phyloP scores from a whole-genome alignment of 2,888 invertebrate species.

The Synanthedon andrenaeformis region DNA sequence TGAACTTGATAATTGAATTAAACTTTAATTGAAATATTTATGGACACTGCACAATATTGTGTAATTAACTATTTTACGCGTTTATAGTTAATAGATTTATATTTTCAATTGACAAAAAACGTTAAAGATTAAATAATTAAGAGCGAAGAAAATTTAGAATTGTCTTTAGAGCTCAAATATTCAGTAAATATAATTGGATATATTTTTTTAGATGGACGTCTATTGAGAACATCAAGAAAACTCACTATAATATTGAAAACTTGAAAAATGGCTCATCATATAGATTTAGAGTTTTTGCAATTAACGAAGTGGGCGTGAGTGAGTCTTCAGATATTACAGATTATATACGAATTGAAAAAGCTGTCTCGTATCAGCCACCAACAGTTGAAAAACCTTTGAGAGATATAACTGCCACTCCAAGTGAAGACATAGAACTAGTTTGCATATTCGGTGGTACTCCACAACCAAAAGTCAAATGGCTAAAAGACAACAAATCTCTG shows the following conservation, averaged over 20 bases:
- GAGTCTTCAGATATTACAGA: conserved; percentile 76
- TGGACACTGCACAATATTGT: no score
- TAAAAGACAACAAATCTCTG: conserved; percentile 74
- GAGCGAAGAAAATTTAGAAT: no score
- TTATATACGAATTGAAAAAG: conserved; percentile 69
- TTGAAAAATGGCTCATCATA: conserved; percentile 75
- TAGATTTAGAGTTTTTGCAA: conserved; percentile 80
- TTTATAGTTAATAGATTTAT: no score
- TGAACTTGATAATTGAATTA: no score
- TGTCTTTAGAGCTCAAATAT: no score
- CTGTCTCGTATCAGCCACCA: conserved; percentile 71
- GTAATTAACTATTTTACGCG: no score
- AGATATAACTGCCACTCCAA: conserved; percentile 73
- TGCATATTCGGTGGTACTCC: conserved; percentile 84
- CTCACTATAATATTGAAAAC: conserved; percentile 74
- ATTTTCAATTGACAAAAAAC: no score
- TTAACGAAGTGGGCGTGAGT: conserved; percentile 82
- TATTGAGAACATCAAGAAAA: conserved; percentile 73
- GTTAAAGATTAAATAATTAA: no score
- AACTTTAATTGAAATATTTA: no score
- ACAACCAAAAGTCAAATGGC: conserved; percentile 80
- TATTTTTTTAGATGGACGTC: conserved; percentile 73
- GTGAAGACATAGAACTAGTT: conserved; percentile 76
- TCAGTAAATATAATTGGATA: no score
- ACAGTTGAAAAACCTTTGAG: conserved; percentile 76